Evolutionary conservation across 1,140 invertebrate genomes (phyloP).

Genomic region (Papilio dardanus): DNA sequence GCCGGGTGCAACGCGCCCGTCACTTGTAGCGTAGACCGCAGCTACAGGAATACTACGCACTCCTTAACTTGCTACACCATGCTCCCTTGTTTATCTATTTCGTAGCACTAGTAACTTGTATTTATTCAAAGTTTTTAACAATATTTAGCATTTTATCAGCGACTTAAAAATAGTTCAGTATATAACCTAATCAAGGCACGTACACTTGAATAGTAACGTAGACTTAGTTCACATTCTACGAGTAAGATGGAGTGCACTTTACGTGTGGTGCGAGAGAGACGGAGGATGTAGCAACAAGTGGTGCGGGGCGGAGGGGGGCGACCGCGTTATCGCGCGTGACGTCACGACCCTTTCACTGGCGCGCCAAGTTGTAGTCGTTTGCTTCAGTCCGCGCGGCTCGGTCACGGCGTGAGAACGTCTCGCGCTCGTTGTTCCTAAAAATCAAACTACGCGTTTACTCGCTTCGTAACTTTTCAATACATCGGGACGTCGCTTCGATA

Average conservation of each 20-base stretch:
- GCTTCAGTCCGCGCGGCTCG: slow-evolving; percentile 78
- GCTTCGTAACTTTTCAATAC: slow-evolving; percentile 50
- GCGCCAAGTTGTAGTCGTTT: slow-evolving; percentile 50
- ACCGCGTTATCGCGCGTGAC: slow-evolving; percentile 68
- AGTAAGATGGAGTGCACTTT: slow-evolving; percentile 46
- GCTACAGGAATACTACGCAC: slow-evolving; percentile 6
- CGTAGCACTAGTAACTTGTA: background rate
- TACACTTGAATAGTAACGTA: slow-evolving; percentile 58
- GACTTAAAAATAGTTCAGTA: slow-evolving; percentile 41
- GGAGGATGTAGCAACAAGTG: slow-evolving; percentile 73
- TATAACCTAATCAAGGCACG: slow-evolving; percentile 51
- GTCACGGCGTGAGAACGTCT: slow-evolving; percentile 75
- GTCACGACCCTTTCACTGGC: slow-evolving; percentile 79
- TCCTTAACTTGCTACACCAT: background rate
- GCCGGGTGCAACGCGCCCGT: background rate
- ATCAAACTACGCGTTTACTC: slow-evolving; percentile 63
- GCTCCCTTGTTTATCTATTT: background rate
- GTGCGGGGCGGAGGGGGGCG: slow-evolving; percentile 47
- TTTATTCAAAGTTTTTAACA: background rate
- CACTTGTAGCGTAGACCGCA: background rate
- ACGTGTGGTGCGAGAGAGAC: slow-evolving; percentile 50
- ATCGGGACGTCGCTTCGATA: slow-evolving; percentile 47
- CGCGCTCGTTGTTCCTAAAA: slow-evolving; percentile 70
- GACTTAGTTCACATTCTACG: slow-evolving; percentile 55
- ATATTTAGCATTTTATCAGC: background rate